Evolutionary conservation across 2,888 invertebrate genomes (phyloP).

Genomic region (Quadroppia sp.): DNA sequence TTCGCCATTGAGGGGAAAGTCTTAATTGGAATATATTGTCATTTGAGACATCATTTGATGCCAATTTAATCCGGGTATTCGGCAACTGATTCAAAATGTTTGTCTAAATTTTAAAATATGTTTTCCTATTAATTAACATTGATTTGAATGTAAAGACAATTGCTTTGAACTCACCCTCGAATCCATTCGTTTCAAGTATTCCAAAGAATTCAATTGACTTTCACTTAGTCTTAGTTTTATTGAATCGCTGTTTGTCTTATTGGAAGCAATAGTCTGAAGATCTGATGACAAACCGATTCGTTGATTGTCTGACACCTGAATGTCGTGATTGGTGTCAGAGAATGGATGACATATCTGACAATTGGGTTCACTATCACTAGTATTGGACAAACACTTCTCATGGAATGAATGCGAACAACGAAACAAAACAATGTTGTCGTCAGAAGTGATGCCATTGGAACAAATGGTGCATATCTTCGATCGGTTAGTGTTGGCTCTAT

Average conservation of each 20-base stretch:
- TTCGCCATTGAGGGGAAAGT: slow-evolving; percentile 15
- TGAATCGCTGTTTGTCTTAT: not conserved
- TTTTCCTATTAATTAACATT: not conserved
- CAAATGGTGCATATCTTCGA: slow-evolving; percentile 52
- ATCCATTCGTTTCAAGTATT: slow-evolving; percentile 43
- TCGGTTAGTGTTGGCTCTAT: slow-evolving; percentile 52
- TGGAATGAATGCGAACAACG: slow-evolving; percentile 46
- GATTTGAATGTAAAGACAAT: not conserved
- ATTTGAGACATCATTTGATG: not conserved
- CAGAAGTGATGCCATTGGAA: slow-evolving; percentile 46
- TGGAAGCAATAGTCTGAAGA: slow-evolving; percentile 26
- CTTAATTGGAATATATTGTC: slow-evolving; percentile 16
- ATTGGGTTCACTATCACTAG: not conserved
- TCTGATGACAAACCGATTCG: not conserved
- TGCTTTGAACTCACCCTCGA: slow-evolving; percentile 42
- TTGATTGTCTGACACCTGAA: slow-evolving; percentile 8
- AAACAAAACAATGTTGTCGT: slow-evolving; percentile 12
- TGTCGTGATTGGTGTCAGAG: slow-evolving; percentile 12
- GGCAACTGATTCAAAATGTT: slow-evolving; percentile 27
- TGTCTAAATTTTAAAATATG: not conserved
- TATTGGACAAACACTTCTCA: slow-evolving; percentile 40
- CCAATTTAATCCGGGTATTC: not conserved
- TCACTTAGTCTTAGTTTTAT: slow-evolving; percentile 37
- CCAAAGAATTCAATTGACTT: slow-evolving; percentile 45
- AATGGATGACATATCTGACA: not conserved